phyloP scores from a whole-genome alignment of 2,797 vertebrate species.

The Synanceia verrucosa region DNA sequence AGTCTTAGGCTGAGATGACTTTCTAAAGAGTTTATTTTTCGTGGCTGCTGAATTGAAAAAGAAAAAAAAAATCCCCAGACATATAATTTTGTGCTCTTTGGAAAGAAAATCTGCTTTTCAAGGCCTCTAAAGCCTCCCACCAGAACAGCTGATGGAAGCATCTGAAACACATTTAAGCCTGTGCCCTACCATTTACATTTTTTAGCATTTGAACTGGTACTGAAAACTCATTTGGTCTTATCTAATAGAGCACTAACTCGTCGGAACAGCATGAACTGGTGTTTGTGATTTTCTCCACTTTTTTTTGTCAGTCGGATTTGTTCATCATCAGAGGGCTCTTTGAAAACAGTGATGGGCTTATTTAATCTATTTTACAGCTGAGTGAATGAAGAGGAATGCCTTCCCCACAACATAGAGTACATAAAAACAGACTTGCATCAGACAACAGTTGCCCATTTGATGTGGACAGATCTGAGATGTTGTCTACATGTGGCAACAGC shows the following conservation, averaged over 20 bases:
- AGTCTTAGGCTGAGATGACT: constrained; percentile 9
- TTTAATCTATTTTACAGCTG: constrained; percentile 26
- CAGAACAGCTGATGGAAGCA: constrained; percentile 21
- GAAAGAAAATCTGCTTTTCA: constrained; percentile 32
- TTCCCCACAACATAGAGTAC: not conserved
- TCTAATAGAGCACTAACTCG: not conserved
- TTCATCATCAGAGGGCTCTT: not conserved
- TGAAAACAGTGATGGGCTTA: constrained; percentile 16
- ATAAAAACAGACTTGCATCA: not conserved
- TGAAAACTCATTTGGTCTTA: not conserved
- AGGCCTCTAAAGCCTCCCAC: constrained; percentile 24
- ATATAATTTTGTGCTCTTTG: constrained; percentile 69
- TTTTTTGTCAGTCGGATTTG: too few relatives aligned
- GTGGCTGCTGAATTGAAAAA: constrained; percentile 20
- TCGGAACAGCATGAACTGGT: not conserved
- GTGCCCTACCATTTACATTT: not conserved
- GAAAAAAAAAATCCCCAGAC: constrained; percentile 43
- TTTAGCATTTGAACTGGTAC: not conserved
- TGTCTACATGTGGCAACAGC: constrained; percentile 26
- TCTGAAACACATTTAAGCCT: constrained; percentile 1
- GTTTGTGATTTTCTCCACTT: constrained; percentile 5
- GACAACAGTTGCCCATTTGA: constrained; percentile 27
- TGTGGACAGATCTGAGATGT: constrained; percentile 17
- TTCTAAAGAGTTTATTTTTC: constrained; percentile 39
- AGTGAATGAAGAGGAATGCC: not conserved